Base-by-base conservation (phyloP, 2,888 invertebrate genomes). In the Sinotaia quadrata region DNA sequence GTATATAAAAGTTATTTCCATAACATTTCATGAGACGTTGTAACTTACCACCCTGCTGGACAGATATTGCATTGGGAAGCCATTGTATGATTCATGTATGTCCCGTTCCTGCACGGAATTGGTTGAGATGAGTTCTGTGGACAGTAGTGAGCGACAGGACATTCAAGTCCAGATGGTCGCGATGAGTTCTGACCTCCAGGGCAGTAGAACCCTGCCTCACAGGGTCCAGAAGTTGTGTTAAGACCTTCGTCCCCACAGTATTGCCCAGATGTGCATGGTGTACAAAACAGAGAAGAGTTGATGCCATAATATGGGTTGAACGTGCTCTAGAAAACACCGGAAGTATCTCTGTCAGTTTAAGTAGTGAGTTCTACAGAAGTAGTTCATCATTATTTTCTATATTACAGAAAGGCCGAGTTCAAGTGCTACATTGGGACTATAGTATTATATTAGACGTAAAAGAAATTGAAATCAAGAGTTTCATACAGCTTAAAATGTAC, bases 191-290 rank as follows among this genome's bases (percentile, higher is more conserved):
- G 83, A 15, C 83, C 84, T 12, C 71, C 73, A 41, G 85, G 86
- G 60, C 87, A 87, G 74, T 82, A 87, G 77, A 73, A 87, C 4
- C 87, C 86, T 5, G 80, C 71, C 27, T 75, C 78, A 75, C 87
- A 85, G 0, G 81, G 76, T 12, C 83, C 85, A 4, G 83, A 75
- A 4, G 84, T 82, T 4, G 52, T 60, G 49, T 80, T 81, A 15
- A 84, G 74, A 0, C 83, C 83, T 65, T 80, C 75, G 2, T 74
- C 66, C 24, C 70, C 79, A 71, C 84, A 84, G 69, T 77, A 84
- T 52, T 80, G 74, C 1, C 87, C 86, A 33, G 75, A 72, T 4
- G 83, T 81, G 76, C 86, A 86, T 2, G 72, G 67, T 7, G 84
- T 84, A 72, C 86, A 86, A 29, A 77, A 75, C 24, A 72, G 72